A percentile compares a stretch with the other conserved stretches of the same genome.
These are phyloP conservation scores for Psilopogon haemacephalus DNA, from an alignment of 2,113 vertebrate species.

Conservation along the genomic window DNA sequence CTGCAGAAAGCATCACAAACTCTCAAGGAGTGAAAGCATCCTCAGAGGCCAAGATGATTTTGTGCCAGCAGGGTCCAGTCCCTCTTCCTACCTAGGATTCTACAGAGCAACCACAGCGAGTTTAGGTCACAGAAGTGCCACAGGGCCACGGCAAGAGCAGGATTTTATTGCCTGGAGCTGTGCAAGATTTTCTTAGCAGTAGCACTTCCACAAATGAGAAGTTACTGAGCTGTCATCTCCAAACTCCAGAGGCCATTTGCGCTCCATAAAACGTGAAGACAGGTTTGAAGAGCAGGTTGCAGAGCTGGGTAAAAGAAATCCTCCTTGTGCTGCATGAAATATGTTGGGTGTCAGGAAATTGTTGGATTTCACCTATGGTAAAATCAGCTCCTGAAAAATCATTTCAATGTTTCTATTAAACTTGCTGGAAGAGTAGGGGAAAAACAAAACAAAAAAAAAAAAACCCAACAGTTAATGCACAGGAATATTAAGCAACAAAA, in stretches of 20 bases:
- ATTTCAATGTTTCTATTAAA: not conserved
- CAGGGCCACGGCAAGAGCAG: fast-evolving
- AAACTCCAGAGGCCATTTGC: not conserved
- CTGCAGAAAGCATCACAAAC: not conserved
- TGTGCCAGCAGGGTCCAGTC: fast-evolving
- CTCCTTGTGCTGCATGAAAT: not conserved
- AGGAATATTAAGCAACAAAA: not conserved
- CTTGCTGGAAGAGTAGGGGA: not conserved
- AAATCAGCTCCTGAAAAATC: not conserved
- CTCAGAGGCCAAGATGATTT: fast-evolving
- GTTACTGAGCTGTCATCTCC: not conserved
- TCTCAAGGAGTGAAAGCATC: not conserved
- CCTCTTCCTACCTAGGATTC: too few relatives aligned
- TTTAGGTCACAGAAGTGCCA: not conserved
- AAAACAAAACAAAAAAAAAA: too few relatives aligned
- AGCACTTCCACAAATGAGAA: not conserved
- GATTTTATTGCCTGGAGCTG: not conserved
- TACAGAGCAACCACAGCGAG: fast-evolving
- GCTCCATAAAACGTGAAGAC: not conserved
- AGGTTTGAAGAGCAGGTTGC: fast-evolving
- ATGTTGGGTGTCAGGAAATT: not conserved
- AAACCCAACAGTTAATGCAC: not conserved
- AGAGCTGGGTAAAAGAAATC: not conserved
- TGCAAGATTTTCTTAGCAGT: not conserved
- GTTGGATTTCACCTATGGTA: not conserved